These are phyloP conservation scores for Hypsopygia costalis DNA, from an alignment of 2,888 invertebrate species.

Conservation along the genomic window DNA sequence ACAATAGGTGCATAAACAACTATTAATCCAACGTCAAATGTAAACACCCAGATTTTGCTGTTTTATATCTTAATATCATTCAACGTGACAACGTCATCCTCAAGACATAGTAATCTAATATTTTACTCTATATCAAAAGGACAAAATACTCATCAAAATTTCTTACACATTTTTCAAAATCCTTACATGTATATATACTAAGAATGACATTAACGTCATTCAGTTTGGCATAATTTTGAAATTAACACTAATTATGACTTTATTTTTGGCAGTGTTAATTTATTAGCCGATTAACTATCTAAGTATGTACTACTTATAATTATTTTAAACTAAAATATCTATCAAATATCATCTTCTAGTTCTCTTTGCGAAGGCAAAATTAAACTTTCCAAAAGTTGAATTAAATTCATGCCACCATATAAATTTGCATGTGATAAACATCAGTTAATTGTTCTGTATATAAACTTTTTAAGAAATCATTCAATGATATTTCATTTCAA, in stretches of 20 bases:
- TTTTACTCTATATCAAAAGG: constrained; percentile 48
- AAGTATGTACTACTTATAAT: constrained; percentile 25
- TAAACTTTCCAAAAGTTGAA: constrained; percentile 5
- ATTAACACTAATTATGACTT: constrained; percentile 49
- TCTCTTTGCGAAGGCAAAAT: constrained; percentile 2
- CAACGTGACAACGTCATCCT: constrained; percentile 54
- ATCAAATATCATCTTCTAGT: constrained; percentile 1
- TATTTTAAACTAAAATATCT: constrained; percentile 9
- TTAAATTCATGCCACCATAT: constrained; percentile 7
- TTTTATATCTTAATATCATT: constrained; percentile 25
- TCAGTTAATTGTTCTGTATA: constrained; percentile 5
- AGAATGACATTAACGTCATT: constrained; percentile 43
- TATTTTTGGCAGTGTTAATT: constrained; percentile 74
- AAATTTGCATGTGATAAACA: not conserved
- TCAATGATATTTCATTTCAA: constrained; percentile 41
- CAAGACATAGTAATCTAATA: constrained; percentile 24
- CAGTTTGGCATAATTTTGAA: constrained; percentile 44
- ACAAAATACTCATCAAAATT: constrained; percentile 72
- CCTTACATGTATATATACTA: constrained; percentile 41
- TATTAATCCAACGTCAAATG: not conserved
- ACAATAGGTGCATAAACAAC: no score
- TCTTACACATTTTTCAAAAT: constrained; percentile 59
- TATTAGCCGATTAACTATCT: constrained; percentile 36
- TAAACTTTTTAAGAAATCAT: constrained; percentile 31
- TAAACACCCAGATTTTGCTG: constrained; percentile 25